A percentile compares a stretch with the other conserved stretches of the same genome.
These are phyloP conservation scores for Ifrita kowaldi DNA, from an alignment of 2,113 vertebrate species.

Conservation along the genomic window DNA sequence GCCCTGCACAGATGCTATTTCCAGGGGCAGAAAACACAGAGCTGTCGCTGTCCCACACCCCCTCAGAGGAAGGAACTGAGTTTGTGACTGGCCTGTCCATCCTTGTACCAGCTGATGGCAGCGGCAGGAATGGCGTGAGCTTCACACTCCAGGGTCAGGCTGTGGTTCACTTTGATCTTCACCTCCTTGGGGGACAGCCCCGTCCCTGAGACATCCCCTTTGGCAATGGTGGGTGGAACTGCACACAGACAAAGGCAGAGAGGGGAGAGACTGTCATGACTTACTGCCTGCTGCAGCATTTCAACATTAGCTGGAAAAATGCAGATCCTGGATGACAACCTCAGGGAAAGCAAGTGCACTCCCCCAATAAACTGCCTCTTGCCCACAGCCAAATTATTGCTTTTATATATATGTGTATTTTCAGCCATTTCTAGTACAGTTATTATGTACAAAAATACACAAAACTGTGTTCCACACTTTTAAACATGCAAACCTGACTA, in stretches of 20 bases:
- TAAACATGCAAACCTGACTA: not conserved
- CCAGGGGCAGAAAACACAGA: accelerated
- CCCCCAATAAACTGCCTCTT: not conserved
- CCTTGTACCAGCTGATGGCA: conserved; percentile 91
- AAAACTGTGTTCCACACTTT: not conserved
- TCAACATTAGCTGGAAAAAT: not conserved
- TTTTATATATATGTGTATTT: not conserved
- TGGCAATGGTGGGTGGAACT: conserved; percentile 94
- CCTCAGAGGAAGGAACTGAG: not conserved
- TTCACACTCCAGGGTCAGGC: conserved; percentile 87
- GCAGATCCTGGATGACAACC: not conserved
- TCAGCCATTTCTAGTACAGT: not conserved
- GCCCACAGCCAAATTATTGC: not conserved
- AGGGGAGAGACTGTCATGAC: not conserved
- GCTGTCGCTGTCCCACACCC: not conserved
- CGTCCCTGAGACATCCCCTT: conserved; percentile 77
- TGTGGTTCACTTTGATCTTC: conserved; percentile 92
- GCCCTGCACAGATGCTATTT: accelerated
- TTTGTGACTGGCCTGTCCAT: conserved; percentile 86
- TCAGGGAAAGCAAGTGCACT: not conserved
- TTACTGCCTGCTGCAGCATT: not conserved
- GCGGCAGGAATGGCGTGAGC: conserved; percentile 86
- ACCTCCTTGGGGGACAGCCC: conserved; percentile 87
- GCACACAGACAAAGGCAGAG: not conserved
- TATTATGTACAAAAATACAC: not conserved